Evolutionary conservation across 2,797 vertebrate genomes (phyloP).

Genomic region (Cephalopachus bancanus): DNA sequence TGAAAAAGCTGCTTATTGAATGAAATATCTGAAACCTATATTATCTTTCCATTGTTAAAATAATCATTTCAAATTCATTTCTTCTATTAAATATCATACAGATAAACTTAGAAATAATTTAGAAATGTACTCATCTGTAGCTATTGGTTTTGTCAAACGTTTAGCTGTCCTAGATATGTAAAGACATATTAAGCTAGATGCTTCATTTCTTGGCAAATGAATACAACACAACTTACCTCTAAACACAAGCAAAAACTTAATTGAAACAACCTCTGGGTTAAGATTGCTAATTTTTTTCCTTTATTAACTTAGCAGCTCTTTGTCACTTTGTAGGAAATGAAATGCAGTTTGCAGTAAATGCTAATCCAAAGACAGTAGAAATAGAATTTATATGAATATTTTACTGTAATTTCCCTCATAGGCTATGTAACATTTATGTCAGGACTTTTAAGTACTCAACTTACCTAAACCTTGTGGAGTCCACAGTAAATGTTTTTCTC

Average conservation of each 20-base stretch:
- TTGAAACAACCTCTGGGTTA: constrained; percentile 63
- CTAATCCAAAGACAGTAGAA: constrained; percentile 66
- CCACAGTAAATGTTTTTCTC: not conserved
- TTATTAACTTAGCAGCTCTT: constrained; percentile 62
- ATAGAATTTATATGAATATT: not conserved
- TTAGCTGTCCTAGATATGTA: constrained; percentile 43
- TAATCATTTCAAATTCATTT: constrained; percentile 17
- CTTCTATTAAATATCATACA: not conserved
- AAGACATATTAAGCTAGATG: constrained; percentile 23
- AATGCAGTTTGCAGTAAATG: constrained; percentile 48
- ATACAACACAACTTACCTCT: not conserved
- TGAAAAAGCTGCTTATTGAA: not conserved
- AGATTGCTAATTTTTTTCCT: constrained; percentile 55
- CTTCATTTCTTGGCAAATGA: constrained; percentile 64
- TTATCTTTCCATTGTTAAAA: constrained; percentile 47
- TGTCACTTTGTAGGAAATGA: constrained; percentile 47
- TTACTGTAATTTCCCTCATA: constrained; percentile 23
- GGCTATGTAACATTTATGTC: not conserved
- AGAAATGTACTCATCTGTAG: constrained; percentile 16
- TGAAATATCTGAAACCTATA: not conserved
- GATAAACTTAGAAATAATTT: constrained; percentile 22
- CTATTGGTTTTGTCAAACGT: constrained; percentile 15
- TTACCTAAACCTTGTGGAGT: constrained; percentile 54
- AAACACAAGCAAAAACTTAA: constrained; percentile 54
- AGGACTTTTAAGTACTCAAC: constrained; percentile 45